Conservation (phyloP, 2,113 vertebrate genomes). For the Apteryx owenii region DNA sequence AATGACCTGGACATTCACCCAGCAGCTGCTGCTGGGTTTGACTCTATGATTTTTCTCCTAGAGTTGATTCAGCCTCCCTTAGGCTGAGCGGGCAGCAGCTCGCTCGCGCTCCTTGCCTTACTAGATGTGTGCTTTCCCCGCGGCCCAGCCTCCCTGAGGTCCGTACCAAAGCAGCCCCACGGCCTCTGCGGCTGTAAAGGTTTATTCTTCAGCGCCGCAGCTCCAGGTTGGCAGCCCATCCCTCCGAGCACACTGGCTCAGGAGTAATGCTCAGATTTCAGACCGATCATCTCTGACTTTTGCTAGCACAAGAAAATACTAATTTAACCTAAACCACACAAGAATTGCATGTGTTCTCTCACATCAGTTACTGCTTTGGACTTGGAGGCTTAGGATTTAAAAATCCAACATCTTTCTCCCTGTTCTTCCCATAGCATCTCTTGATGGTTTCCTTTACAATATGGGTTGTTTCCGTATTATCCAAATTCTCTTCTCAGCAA, state of each 20-base stretch:
- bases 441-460: not conserved
- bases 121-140: not conserved
- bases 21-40: not conserved
- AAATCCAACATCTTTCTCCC: not conserved
- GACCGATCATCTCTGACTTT: not conserved
- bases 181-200: not conserved
- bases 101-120: not conserved
- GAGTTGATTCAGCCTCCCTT: not conserved
- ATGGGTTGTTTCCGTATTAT: not conserved
- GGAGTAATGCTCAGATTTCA: not conserved
- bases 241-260: not conserved
- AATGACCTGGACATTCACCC: not conserved
- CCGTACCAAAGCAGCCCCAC: not conserved
- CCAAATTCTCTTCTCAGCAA: not conserved
- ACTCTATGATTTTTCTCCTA: not conserved
- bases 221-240: not conserved
- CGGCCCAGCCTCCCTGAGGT: not conserved
- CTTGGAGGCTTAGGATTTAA: not conserved
- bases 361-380: not conserved
- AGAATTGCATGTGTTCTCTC: not conserved
- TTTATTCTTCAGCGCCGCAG: not conserved
- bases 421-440: not conserved
- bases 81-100: not conserved
- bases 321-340: not conserved
- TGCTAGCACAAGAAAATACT: not conserved